Percentiles rank a stretch among this genome's conserved stretches.
Evolutionary conservation across 1,140 invertebrate species (phyloP).

Genomic region (Contarinia nasturtii): DNA sequence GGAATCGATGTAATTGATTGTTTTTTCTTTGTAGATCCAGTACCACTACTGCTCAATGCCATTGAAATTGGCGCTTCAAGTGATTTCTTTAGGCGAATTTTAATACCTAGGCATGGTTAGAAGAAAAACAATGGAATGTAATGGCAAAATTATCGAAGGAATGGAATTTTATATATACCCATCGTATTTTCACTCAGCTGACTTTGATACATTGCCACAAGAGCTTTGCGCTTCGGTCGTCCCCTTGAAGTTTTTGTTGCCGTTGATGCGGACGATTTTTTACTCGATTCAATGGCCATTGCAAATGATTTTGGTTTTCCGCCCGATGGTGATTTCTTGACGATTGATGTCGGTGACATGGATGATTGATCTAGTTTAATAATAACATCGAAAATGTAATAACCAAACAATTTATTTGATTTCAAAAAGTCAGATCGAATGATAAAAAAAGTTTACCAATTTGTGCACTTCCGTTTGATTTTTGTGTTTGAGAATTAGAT

Average conservation of each 20-base stretch:
- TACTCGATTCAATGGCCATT: neutral
- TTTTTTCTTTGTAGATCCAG: neutral
- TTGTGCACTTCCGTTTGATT: too few species aligned
- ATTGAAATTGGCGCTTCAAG: constrained; percentile 1
- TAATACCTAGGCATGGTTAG: too few species aligned
- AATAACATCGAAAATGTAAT: too few species aligned
- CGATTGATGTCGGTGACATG: neutral
- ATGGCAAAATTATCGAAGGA: constrained; percentile 9
- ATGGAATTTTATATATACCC: constrained; percentile 28
- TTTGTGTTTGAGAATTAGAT: too few species aligned
- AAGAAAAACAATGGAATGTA: too few species aligned
- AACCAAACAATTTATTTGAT: too few species aligned
- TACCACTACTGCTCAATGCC: constrained; percentile 6
- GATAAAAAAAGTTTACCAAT: too few species aligned
- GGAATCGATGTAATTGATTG: constrained; percentile 4
- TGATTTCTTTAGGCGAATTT: too few species aligned
- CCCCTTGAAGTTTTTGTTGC: constrained; percentile 12
- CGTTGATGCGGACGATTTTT: neutral
- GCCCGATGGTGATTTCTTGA: neutral
- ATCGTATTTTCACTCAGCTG: constrained; percentile 38
- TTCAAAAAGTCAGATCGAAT: too few species aligned
- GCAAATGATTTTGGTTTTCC: constrained; percentile 1
- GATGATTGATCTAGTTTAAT: neutral
- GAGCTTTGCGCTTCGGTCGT: constrained; percentile 15
- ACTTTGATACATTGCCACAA: constrained; percentile 21